Percentiles rank a stretch among this genome's conserved stretches.
These are phyloP conservation scores for Lithodes maja DNA, from an alignment of 2,888 invertebrate species.

Conservation along the genomic window DNA sequence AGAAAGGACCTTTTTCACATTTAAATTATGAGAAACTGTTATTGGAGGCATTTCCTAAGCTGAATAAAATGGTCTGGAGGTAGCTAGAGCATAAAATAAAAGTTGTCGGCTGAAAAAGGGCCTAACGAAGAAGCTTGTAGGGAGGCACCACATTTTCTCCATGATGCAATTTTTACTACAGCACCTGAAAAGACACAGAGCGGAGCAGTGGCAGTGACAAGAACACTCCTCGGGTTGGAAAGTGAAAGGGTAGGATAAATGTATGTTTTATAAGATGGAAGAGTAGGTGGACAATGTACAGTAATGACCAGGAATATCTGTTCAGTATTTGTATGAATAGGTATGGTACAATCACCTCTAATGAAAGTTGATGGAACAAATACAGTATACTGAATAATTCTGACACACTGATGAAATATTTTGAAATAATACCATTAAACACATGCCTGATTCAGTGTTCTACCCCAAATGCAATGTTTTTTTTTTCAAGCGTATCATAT, in stretches of 20 bases:
- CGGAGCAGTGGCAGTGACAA: slow-evolving; percentile 49
- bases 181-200: slow-evolving; percentile 65
- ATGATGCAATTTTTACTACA: slow-evolving; percentile 50
- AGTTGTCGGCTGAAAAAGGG: not conserved
- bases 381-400: too few species aligned
- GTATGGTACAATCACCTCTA: too few species aligned
- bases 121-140: slow-evolving; percentile 7
- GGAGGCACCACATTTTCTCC: slow-evolving; percentile 16
- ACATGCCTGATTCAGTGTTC: too few species aligned
- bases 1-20: too few species aligned
- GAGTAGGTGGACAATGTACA: not conserved
- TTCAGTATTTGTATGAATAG: too few species aligned
- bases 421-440: too few species aligned
- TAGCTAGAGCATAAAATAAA: not conserved
- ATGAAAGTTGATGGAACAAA: too few species aligned
- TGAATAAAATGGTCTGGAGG: not conserved
- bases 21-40: too few species aligned
- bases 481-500: too few species aligned
- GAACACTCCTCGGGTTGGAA: slow-evolving; percentile 8
- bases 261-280: not conserved
- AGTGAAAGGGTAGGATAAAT: not conserved
- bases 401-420: too few species aligned
- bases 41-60: not conserved
- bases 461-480: too few species aligned
- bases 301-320: too few species aligned